phyloP scores from a whole-genome alignment of 2,888 invertebrate species.

The Aspidiotus destructor region DNA sequence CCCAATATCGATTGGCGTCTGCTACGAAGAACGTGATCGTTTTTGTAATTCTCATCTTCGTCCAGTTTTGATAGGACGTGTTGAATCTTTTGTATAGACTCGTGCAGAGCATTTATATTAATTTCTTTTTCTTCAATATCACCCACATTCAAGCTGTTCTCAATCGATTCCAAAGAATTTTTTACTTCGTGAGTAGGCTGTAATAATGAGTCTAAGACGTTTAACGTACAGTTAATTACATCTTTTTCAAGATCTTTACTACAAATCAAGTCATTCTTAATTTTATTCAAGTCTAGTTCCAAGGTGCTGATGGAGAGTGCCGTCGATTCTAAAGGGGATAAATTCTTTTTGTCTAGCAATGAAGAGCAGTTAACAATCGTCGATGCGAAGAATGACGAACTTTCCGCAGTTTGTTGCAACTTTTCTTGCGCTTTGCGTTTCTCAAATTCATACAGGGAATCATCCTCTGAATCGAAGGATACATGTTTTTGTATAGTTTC shows the following conservation, averaged over 20 bases:
- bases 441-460: conserved; percentile 39
- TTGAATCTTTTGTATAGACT: conserved; percentile 40
- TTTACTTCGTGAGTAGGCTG: conserved; percentile 53
- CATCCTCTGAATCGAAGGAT: conserved; percentile 36
- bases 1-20: conserved; percentile 38
- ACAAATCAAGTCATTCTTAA: conserved; percentile 44
- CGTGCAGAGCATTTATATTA: conserved; percentile 40
- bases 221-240: conserved; percentile 35
- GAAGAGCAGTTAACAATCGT: neutral
- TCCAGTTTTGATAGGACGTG: conserved; percentile 29
- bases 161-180: conserved; percentile 46
- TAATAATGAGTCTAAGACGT: conserved; percentile 42
- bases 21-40: conserved; percentile 31
- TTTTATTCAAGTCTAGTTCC: conserved; percentile 46
- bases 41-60: conserved; percentile 21
- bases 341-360: conserved; percentile 34
- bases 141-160: conserved; percentile 42
- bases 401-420: conserved; percentile 6
- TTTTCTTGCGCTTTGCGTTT: conserved; percentile 27
- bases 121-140: conserved; percentile 35
- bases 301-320: conserved; percentile 51
- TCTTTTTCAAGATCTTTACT: conserved; percentile 36
- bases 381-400: neutral
- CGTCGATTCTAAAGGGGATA: conserved; percentile 42
- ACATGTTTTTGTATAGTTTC: neutral